A percentile compares a stretch with the other conserved stretches of the same genome.
Evolutionary conservation across 2,113 vertebrate genomes (phyloP).

Genomic region (Ceyx melanurus): DNA sequence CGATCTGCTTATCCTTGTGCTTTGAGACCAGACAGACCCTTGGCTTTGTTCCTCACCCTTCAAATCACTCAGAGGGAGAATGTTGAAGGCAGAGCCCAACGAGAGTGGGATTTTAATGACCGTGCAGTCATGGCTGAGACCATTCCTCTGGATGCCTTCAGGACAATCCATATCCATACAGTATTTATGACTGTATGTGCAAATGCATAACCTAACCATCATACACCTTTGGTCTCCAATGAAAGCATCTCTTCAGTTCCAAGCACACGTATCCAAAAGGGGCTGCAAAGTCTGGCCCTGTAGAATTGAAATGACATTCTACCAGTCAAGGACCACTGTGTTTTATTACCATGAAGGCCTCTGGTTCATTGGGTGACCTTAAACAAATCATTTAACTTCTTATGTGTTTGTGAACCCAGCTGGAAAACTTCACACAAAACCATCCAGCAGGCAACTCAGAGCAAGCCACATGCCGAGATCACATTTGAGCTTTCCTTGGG

Average conservation of each 20-base stretch:
- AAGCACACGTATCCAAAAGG: not conserved
- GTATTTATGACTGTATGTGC: not conserved
- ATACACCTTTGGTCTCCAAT: not conserved
- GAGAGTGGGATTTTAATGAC: not conserved
- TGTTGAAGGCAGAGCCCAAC: not conserved
- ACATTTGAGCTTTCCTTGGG: not conserved
- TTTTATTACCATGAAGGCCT: not conserved
- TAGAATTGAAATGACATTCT: not conserved
- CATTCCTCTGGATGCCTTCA: not conserved
- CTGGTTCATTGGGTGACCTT: not conserved
- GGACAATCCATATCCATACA: not conserved
- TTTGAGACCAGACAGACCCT: not conserved
- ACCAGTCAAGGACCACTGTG: not conserved
- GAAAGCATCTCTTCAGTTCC: rapidly evolving
- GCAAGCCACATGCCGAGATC: not conserved
- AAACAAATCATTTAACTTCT: conserved; percentile 3
- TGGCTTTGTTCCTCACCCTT: not conserved
- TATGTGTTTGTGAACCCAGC: not conserved
- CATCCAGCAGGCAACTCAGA: not conserved
- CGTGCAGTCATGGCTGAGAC: not conserved
- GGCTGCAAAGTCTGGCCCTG: not conserved
- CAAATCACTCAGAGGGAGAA: not conserved
- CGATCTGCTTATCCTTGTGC: not conserved
- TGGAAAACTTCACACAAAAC: not conserved
- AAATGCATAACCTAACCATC: not conserved